phyloP scores from a whole-genome alignment of 2,113 vertebrate genomes.

The Festucalex cinctus region DNA sequence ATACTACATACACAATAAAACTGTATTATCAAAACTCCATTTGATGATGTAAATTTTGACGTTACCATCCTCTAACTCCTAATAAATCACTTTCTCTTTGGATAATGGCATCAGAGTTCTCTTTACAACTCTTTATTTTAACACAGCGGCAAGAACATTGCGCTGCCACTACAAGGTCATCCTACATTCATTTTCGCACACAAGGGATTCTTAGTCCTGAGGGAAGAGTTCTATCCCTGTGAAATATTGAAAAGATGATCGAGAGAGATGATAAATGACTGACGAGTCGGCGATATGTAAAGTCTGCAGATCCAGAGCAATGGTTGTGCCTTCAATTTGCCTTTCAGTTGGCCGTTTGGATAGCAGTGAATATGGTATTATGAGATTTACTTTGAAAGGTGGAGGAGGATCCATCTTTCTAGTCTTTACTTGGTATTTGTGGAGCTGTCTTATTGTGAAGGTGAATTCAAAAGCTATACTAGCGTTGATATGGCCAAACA shows the following conservation, averaged over 20 bases:
- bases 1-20: slow-evolving; percentile 12
- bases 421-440: neutral
- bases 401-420: neutral
- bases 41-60: neutral
- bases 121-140: neutral
- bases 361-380: neutral
- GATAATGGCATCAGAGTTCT: neutral
- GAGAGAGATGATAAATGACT: neutral
- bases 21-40: slow-evolving; percentile 9
- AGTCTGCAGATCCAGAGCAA: neutral
- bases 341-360: slow-evolving; percentile 5
- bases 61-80: slow-evolving; percentile 4
- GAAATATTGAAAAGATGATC: neutral
- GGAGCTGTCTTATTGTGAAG: neutral
- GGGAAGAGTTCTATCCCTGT: neutral
- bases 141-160: neutral
- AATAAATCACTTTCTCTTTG: no score
- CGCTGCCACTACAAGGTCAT: neutral
- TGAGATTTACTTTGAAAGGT: neutral
- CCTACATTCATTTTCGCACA: neutral
- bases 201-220: neutral
- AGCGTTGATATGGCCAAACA: no score
- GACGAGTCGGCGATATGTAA: neutral
- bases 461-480: no score
- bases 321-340: neutral